Conservation (phyloP, 2,113 vertebrate species). For the Coptodon rendalli region DNA sequence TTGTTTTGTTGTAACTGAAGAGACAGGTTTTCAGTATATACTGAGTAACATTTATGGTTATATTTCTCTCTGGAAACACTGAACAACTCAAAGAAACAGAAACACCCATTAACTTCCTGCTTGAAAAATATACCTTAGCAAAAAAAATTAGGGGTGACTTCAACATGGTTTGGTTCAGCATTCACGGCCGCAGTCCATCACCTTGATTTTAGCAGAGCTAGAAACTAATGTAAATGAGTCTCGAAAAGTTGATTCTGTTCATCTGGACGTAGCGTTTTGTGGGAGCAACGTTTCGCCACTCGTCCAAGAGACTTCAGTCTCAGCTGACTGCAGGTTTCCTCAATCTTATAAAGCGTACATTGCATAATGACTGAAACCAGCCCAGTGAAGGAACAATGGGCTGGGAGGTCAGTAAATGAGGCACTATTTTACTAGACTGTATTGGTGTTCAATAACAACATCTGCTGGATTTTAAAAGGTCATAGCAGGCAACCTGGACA, state of each 20-base stretch:
- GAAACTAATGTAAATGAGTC: not conserved
- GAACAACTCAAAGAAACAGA: not conserved
- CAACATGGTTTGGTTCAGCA: not conserved
- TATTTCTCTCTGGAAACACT: not conserved
- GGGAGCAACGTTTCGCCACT: not conserved
- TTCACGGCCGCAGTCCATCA: not conserved
- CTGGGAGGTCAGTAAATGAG: not conserved
- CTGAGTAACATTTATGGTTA: not conserved
- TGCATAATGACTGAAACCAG: not conserved
- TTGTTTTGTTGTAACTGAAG: not conserved
- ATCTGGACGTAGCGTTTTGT: not conserved
- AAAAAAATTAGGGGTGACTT: not conserved
- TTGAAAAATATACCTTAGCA: not conserved
- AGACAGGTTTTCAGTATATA: not conserved
- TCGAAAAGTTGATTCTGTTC: not conserved
- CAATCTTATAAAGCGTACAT: not conserved
- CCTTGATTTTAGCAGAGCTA: not conserved
- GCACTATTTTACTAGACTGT: not conserved
- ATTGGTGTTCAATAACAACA: not conserved
- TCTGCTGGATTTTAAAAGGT: not conserved
- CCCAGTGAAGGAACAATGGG: not conserved
- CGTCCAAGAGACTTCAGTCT: not conserved
- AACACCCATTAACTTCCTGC: not conserved
- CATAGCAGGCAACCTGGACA: not conserved
- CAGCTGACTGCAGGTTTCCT: not conserved